Base-by-base conservation (phyloP, 2,797 vertebrate genomes). In the Halcyon chelicuti region DNA sequence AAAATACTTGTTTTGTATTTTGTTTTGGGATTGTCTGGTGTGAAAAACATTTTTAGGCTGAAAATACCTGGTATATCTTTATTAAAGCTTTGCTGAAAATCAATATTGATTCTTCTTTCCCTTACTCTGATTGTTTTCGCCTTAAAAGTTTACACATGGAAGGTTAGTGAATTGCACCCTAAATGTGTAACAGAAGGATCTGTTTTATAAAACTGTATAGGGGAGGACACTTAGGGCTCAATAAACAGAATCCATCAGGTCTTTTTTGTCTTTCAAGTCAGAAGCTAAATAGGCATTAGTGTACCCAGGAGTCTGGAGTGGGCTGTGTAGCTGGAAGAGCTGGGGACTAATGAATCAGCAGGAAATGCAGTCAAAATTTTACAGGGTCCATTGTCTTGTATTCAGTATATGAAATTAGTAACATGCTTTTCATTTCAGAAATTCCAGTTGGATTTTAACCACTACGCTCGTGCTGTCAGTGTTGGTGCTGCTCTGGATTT, bases 401-500 rank as follows among this genome's bases (percentile, higher is more conserved):
- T 88, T 93, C 76, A 40, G 25, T n/a, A 13, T 68, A 20, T 55
- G 21, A 92, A 91, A 79, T 81, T 74, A 60, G 55, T 58, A 28
- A 46, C 51, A 42, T 93, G 94, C 47, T 65, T 82, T 60, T 28
- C 70, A 49, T 95, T 92, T 67, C 95, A 99, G 99, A 97, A 99
- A 99, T 97, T 99, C 99, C 39, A 99, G 99, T 10, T 99, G 99
- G 99, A 99, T 99, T 97, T 98, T 99, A 63, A 99, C 99, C 58
- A 99, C 98, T 67, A 99, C 99, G 0, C 98, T 99, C 2, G 95
- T 99, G 91, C 98, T 99, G 60, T 99, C 99, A 1, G 98, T 99
- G 86, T 90, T 99, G 97, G 99, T 99, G 29, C 97, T 99, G 78
- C 99, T 99, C 91, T 99, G 99, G 99, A 99, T 99, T 96, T 99